A percentile compares a stretch with the other conserved stretches of the same genome.
phyloP scores from a whole-genome alignment of 2,888 invertebrate genomes.

The Ichneumoninae sp. region DNA sequence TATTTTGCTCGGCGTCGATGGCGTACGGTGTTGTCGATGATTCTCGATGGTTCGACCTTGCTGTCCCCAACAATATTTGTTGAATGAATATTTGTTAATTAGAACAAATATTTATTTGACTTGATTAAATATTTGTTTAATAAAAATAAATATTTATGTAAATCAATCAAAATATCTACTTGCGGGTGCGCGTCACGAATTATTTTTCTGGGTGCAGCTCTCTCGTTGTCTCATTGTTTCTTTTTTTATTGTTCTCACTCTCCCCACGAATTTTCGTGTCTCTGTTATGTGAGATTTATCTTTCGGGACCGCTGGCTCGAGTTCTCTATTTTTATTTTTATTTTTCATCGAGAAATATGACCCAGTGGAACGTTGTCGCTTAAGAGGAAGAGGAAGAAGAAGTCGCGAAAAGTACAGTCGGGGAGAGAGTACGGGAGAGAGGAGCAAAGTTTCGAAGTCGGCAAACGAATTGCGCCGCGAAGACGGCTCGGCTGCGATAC shows the following conservation, averaged over 20 bases:
- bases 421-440: not conserved
- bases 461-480: conserved; percentile 48
- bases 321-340: conserved; percentile 22
- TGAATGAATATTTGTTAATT: no score
- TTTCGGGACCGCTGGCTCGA: conserved; percentile 3
- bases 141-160: no score
- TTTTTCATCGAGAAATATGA: conserved; percentile 46
- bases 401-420: conserved; percentile 55
- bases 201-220: not conserved
- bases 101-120: no score
- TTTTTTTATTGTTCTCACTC: not conserved
- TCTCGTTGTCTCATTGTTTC: not conserved
- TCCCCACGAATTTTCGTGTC: conserved; percentile 37
- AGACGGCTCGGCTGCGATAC: conserved; percentile 23
- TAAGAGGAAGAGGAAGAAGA: conserved; percentile 11
- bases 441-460: conserved; percentile 56
- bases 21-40: no score
- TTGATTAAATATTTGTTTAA: no score
- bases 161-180: no score
- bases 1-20: no score
- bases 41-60: no score
- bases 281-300: conserved; percentile 28
- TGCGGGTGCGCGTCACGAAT: no score
- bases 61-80: no score
- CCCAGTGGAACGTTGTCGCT: conserved; percentile 8